Percentiles rank a stretch among this genome's conserved stretches.
These are phyloP conservation scores for Maccullochella peelii DNA, from an alignment of 2,113 vertebrate genomes.

Conservation along the genomic window DNA sequence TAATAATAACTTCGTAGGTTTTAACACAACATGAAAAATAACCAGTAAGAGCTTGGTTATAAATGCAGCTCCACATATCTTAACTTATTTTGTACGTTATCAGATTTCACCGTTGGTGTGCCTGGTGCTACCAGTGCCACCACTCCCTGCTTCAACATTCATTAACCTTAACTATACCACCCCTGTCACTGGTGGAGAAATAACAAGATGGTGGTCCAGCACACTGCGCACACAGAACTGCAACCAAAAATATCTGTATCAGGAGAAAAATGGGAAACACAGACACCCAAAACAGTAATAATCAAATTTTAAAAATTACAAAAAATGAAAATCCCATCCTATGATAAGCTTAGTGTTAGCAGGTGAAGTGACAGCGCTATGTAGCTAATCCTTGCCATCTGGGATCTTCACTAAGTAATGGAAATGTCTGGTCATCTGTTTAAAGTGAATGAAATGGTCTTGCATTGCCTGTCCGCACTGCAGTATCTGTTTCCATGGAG, in stretches of 20 bases:
- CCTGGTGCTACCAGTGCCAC: neutral
- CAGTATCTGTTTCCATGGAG: conserved; percentile 45
- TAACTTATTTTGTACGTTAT: neutral
- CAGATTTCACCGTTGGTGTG: neutral
- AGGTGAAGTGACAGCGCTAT: neutral
- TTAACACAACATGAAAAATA: neutral
- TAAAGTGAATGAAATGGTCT: conserved; percentile 52
- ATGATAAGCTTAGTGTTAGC: conserved; percentile 3
- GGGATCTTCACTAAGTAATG: conserved; percentile 50
- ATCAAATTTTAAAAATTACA: neutral
- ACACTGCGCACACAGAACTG: neutral
- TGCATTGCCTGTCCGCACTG: conserved; percentile 31
- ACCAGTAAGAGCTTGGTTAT: neutral
- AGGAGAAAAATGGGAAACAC: neutral
- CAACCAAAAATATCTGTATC: neutral
- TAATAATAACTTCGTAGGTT: neutral
- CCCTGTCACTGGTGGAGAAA: conserved; percentile 5
- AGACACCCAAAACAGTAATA: neutral
- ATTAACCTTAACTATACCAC: conserved; percentile 51
- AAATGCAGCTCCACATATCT: neutral
- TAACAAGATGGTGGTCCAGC: neutral
- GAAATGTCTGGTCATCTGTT: conserved; percentile 48
- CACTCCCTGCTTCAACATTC: conserved; percentile 47
- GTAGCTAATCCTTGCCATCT: conserved; percentile 36
- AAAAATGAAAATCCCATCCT: conserved; percentile 5